Evolutionary conservation across 2,113 vertebrate species (phyloP).

Genomic region (Ptyas mucosa): DNA sequence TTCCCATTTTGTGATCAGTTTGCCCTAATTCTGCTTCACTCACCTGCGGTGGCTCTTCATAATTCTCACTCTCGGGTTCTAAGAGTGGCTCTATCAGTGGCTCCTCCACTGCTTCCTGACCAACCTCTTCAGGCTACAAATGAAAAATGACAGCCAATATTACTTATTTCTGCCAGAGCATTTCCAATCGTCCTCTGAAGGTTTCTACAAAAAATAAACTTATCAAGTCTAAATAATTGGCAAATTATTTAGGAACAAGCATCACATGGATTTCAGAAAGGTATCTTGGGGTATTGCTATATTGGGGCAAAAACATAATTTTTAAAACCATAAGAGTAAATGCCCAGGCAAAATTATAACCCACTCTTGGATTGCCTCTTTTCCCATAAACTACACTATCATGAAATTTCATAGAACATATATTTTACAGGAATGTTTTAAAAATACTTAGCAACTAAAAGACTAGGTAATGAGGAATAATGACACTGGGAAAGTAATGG

Average conservation of each 20-base stretch:
- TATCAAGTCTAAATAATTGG: neutral
- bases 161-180: neutral
- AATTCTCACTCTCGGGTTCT: conserved; percentile 90
- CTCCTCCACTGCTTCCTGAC: conserved; percentile 92
- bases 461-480: neutral
- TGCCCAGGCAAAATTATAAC: neutral
- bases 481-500: neutral
- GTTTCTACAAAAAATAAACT: neutral
- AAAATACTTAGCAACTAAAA: neutral
- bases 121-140: conserved; percentile 87
- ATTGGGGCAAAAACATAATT: neutral
- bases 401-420: neutral
- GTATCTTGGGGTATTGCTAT: neutral
- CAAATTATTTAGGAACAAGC: neutral
- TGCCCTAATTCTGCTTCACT: conserved; percentile 20
- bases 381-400: neutral
- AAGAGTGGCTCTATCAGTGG: conserved; percentile 86
- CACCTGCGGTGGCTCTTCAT: conserved; percentile 91
- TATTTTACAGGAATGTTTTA: neutral
- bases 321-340: neutral
- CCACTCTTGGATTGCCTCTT: neutral
- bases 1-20: rapidly evolving
- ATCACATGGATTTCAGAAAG: neutral
- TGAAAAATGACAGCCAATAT: conserved; percentile 13
- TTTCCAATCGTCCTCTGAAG: rapidly evolving